Percentiles rank a stretch among this genome's conserved stretches.
phyloP scores from a whole-genome alignment of 2,113 vertebrate genomes.

The Channa maculata region DNA sequence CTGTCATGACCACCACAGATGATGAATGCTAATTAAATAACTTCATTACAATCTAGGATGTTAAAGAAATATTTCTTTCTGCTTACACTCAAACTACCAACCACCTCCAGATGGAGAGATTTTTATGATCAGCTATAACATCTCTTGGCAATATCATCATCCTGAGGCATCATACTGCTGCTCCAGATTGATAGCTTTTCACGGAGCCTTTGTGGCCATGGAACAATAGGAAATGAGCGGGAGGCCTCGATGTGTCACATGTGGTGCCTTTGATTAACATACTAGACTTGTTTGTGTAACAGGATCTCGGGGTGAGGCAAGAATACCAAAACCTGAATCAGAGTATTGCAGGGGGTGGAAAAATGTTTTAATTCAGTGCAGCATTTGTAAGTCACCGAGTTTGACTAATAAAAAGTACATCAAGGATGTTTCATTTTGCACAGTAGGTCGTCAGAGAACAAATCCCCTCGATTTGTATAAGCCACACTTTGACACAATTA shows the following conservation, averaged over 20 bases:
- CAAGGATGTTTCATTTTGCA: not conserved
- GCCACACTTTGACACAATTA: no score
- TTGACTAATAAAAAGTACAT: not conserved
- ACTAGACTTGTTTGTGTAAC: slow-evolving; percentile 78
- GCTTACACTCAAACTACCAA: slow-evolving; percentile 15
- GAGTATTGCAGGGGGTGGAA: slow-evolving; percentile 3
- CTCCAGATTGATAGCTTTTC: slow-evolving; percentile 79
- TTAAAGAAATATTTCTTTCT: not conserved
- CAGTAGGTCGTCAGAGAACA: no score
- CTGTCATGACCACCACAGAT: slow-evolving; percentile 18
- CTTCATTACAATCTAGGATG: not conserved
- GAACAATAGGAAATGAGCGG: slow-evolving; percentile 83
- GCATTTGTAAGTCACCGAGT: not conserved
- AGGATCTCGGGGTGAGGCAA: slow-evolving; percentile 64
- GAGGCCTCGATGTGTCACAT: slow-evolving; percentile 81
- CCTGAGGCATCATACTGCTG: slow-evolving; percentile 67
- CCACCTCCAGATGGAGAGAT: not conserved
- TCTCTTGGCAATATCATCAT: slow-evolving; percentile 60
- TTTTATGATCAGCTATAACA: slow-evolving; percentile 4
- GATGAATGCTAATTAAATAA: slow-evolving; percentile 14
- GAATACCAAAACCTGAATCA: slow-evolving; percentile 56
- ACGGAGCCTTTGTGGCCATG: slow-evolving; percentile 78
- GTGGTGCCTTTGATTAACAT: slow-evolving; percentile 84
- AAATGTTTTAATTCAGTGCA: slow-evolving; percentile 25
- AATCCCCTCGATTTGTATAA: no score